phyloP scores from a whole-genome alignment of 2,113 vertebrate genomes.

The Cyphomyrus discorhynchus region DNA sequence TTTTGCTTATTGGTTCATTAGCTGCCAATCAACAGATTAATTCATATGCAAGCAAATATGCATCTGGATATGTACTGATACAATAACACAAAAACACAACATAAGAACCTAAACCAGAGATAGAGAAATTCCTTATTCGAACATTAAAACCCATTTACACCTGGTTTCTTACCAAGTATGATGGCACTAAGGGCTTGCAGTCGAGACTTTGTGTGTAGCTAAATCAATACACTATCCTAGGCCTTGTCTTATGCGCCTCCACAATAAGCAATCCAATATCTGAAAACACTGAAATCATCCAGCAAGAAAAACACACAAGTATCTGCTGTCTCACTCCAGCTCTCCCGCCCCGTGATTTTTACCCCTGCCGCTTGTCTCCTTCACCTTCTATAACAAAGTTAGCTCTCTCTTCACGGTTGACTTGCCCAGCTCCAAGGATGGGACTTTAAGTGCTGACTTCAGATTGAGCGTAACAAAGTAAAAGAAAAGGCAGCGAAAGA shows the following conservation, averaged over 20 bases:
- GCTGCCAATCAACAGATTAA: background rate
- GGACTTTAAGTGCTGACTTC: background rate
- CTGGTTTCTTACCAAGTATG: background rate
- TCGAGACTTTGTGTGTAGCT: background rate
- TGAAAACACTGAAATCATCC: background rate
- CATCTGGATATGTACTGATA: background rate
- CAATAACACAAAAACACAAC: no score
- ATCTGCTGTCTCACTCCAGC: background rate
- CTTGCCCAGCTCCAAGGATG: background rate
- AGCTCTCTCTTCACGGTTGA: background rate
- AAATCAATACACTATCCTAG: background rate
- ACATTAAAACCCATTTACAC: background rate
- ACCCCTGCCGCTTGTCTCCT: background rate
- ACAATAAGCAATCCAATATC: background rate
- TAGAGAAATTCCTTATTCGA: background rate
- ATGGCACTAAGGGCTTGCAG: background rate
- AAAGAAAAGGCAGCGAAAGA: background rate
- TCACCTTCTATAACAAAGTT: background rate
- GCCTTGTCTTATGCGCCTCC: background rate
- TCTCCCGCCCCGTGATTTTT: background rate
- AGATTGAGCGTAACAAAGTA: background rate
- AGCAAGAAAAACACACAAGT: background rate
- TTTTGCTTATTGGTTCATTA: background rate
- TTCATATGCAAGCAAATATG: background rate
- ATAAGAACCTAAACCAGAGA: background rate